These are phyloP conservation scores for Graphium colonna DNA, from an alignment of 2,888 invertebrate genomes.

Conservation along the genomic window DNA sequence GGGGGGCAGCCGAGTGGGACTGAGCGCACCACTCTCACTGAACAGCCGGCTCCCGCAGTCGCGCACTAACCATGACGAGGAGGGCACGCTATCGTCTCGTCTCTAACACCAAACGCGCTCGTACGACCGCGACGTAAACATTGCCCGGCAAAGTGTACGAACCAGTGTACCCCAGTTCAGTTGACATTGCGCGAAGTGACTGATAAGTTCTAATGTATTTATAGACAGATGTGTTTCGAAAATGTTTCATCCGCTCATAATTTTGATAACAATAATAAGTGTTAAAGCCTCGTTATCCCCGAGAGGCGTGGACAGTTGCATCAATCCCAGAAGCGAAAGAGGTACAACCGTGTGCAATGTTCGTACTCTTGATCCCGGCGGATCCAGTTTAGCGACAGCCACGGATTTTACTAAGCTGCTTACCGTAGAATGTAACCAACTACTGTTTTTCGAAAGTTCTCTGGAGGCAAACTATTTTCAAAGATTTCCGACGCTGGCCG, in stretches of 20 bases:
- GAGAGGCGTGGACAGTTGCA: slow-evolving; percentile 63
- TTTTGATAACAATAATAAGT: slow-evolving; percentile 75
- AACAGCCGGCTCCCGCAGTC: slow-evolving; percentile 58
- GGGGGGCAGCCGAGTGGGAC: slow-evolving; percentile 57
- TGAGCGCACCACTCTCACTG: slow-evolving; percentile 63
- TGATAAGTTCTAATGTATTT: slow-evolving; percentile 33
- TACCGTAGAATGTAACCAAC: slow-evolving; percentile 87
- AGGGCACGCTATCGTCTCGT: slow-evolving; percentile 60
- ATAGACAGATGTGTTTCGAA: slow-evolving; percentile 70
- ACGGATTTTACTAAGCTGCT: slow-evolving; percentile 87
- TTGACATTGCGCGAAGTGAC: slow-evolving; percentile 38
- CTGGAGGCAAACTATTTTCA: slow-evolving; percentile 87
- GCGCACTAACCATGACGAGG: slow-evolving; percentile 67
- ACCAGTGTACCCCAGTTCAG: slow-evolving; percentile 44
- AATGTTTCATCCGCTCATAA: slow-evolving; percentile 75
- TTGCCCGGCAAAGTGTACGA: slow-evolving; percentile 54
- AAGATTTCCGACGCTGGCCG: slow-evolving; percentile 86
- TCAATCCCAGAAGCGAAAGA: slow-evolving; percentile 45
- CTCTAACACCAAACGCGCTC: slow-evolving; percentile 50
- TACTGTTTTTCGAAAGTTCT: slow-evolving; percentile 88
- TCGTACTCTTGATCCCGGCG: slow-evolving; percentile 84
- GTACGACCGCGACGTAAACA: slow-evolving; percentile 73
- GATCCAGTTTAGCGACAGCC: slow-evolving; percentile 81
- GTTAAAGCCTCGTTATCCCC: slow-evolving; percentile 68
- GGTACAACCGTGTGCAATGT: slow-evolving; percentile 83